These are phyloP conservation scores for Scaeva pyrastri DNA, from an alignment of 2,888 invertebrate species.

Conservation along the genomic window DNA sequence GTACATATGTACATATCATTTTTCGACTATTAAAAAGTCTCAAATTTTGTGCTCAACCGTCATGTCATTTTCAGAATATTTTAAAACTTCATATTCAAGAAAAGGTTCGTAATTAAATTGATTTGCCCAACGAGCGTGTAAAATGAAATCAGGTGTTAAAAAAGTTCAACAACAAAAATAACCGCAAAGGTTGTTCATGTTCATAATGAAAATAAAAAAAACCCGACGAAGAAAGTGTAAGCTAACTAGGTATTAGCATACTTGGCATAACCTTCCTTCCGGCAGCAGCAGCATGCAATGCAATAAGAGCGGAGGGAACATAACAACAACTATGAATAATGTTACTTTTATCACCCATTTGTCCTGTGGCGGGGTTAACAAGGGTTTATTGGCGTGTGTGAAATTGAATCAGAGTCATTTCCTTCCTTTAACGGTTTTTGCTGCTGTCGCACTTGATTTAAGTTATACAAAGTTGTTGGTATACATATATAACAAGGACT, in stretches of 20 bases:
- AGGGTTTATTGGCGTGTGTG: slow-evolving; percentile 55
- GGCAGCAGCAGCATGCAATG: too few species aligned
- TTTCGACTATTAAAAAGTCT: too few species aligned
- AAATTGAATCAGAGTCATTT: slow-evolving; percentile 66
- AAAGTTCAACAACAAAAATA: not conserved
- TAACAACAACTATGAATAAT: slow-evolving; percentile 5
- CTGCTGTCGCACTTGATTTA: slow-evolving; percentile 27
- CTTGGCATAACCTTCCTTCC: slow-evolving; percentile 21
- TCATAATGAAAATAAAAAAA: not conserved
- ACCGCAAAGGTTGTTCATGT: not conserved
- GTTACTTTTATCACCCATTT: slow-evolving; percentile 38
- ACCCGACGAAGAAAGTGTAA: not conserved
- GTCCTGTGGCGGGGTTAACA: slow-evolving; percentile 38
- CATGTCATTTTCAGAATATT: too few species aligned
- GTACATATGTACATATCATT: too few species aligned
- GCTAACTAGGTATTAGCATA: slow-evolving; percentile 35
- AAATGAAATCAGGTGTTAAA: slow-evolving; percentile 18
- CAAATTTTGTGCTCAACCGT: too few species aligned
- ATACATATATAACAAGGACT: slow-evolving; percentile 7
- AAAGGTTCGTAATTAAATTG: slow-evolving; percentile 1
- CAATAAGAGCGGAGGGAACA: not conserved
- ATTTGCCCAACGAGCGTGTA: slow-evolving; percentile 21
- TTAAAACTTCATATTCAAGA: not conserved
- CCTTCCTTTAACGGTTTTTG: slow-evolving; percentile 33
- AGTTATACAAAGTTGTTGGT: slow-evolving; percentile 19